Evolutionary conservation across 2,113 vertebrate species (phyloP), one percentile per base, ranked within the genome.

Genomic region (Osmerus eperlanus): DNA sequence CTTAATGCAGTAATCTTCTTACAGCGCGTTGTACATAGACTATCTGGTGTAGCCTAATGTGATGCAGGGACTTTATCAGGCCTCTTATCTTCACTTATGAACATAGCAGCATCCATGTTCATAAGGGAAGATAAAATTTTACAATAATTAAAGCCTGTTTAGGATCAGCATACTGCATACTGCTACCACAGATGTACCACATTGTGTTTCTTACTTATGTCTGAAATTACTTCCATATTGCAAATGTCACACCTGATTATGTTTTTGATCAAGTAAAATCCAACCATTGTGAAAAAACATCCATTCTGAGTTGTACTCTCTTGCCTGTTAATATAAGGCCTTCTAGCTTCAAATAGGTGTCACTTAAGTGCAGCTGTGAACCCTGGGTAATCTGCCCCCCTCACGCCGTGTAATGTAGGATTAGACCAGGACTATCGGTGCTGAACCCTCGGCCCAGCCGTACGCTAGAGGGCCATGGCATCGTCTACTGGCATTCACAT

Each of bases 1-100:
- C 41, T 47, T 47, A 92, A 93, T 85, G 81, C 88, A 86, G 86
- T 92, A 92, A 92, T 94, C 91, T 92, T 90, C 90, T 94, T 92
- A 90, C 83, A 80, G 81, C 79, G 77, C 78, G 68, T 59, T 78
- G 85, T 88, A 91, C 84, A 88, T 84, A 81, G 76, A 21, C 59
- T 82, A 62, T 76, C 15, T 62, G 71, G 61, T 61, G 25, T 74
- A 61, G 23, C 21, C 14, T 19, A 69, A 70, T 62, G 75, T 79
- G 77, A 65, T 81, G 84, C 79, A 89, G 58, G 32, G 73, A 84
- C 82, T 83, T 81, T 84, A 73, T 76, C 68, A 47, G 9, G 41
- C 41, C 41, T 36, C 32, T 47, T 47, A 47, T 9, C 41, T 47
- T 47, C 41, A 4, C 41, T 12, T 47, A 47, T 12, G 41, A 47